Evolutionary conservation across 2,888 invertebrate species (phyloP).

Genomic region (Saturnia pavonia): DNA sequence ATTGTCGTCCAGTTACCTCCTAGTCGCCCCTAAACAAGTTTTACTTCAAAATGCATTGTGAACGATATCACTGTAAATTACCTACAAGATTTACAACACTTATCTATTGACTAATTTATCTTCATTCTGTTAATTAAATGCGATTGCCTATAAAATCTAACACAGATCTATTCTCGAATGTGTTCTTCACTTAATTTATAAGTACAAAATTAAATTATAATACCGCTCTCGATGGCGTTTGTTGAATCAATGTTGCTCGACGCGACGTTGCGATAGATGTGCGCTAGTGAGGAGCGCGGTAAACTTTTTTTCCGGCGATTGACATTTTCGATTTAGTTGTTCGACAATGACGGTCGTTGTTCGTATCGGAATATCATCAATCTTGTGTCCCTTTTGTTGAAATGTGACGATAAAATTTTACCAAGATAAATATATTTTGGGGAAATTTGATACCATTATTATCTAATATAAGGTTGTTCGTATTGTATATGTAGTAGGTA

Average conservation of each 20-base stretch:
- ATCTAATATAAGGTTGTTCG: neutral
- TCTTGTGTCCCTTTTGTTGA: constrained; percentile 31
- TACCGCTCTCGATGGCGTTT: neutral
- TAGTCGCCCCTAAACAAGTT: no score
- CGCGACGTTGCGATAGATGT: neutral
- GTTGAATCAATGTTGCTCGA: neutral
- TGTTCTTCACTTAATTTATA: neutral
- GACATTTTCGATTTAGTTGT: constrained; percentile 42
- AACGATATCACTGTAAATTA: no score
- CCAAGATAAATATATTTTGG: neutral
- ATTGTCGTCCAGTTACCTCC: no score
- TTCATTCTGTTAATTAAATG: no score
- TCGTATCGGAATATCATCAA: constrained; percentile 34
- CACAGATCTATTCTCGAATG: no score
- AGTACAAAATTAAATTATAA: neutral
- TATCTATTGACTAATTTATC: no score
- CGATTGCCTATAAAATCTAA: no score
- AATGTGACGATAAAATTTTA: constrained; percentile 9
- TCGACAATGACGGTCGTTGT: constrained; percentile 30
- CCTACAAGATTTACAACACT: no score
- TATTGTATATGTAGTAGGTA: neutral
- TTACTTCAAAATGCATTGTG: no score
- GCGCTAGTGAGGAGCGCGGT: neutral
- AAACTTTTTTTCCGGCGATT: constrained; percentile 20
- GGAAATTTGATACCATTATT: neutral